phyloP scores from a whole-genome alignment of 2,113 vertebrate genomes.

The Varanus salvator region DNA sequence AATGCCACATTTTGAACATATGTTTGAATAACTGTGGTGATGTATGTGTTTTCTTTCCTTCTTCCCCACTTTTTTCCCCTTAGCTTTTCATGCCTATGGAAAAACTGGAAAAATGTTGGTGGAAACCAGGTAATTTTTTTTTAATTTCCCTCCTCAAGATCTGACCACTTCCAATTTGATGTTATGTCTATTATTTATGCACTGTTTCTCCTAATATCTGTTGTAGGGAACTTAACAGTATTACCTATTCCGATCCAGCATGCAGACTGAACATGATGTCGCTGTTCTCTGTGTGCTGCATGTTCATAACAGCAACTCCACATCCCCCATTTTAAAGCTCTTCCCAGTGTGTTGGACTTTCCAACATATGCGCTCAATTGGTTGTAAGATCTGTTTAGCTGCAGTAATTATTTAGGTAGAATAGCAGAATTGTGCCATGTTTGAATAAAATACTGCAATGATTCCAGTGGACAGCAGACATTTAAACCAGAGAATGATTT shows the following conservation, averaged over 20 bases:
- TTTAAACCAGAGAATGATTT: neutral
- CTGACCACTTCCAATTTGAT: neutral
- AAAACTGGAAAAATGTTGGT: conserved; percentile 94
- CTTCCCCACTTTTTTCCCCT: neutral
- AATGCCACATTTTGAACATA: neutral
- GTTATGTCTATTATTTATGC: neutral
- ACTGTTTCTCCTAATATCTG: neutral
- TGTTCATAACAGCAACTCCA: neutral
- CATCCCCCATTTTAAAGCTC: neutral
- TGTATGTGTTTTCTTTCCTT: neutral
- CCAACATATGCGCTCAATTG: neutral
- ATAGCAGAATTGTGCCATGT: neutral
- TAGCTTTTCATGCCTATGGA: conserved; percentile 95
- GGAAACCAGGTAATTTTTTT: conserved; percentile 87
- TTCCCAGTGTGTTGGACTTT: neutral
- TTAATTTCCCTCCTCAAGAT: neutral
- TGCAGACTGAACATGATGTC: neutral
- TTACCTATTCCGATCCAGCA: neutral
- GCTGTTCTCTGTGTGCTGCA: neutral
- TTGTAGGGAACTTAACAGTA: neutral
- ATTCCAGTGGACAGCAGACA: neutral
- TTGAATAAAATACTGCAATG: neutral
- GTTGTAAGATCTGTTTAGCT: neutral
- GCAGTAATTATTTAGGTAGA: conserved; percentile 4
- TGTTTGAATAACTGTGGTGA: neutral